Base-by-base conservation (phyloP, 2,888 invertebrate species). In the Caenorhabditis afra region DNA sequence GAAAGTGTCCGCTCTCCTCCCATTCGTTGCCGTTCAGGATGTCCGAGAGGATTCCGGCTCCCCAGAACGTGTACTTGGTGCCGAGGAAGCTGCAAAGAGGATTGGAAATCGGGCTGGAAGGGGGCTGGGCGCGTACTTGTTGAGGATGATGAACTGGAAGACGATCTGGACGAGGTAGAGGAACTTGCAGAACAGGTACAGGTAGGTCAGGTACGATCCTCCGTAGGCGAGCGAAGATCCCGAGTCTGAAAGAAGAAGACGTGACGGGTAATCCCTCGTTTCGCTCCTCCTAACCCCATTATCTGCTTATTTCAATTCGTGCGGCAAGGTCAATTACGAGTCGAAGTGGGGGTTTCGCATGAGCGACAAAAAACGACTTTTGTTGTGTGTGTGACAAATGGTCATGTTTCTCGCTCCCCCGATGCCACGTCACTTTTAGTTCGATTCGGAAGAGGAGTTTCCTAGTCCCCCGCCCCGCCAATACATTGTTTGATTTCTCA, bases 111-210 rank as follows among this genome's bases (percentile, higher is more conserved):
- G 39, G 35, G 11, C 20, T 18, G 23, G 29, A 39, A 0, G 7
- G 53, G 1, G 0, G 52, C 18, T 16, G 35, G 20, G 20, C 5
- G 20, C 67, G 49, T 49, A 85, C 86, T 81, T 81, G 75, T 91
- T 91, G 64, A 91, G 83, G 57, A 91, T 87, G 75, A 91, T 68
- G 79, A 91, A 90, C 67, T 91, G 91, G 57, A 83, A 45, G 59
- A 89, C 61, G 22, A 90, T 89, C 49, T 90, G 89, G 18, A 86
- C 55, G n/a, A 91, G 74, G 79, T 89, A 89, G 29, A 90, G 79
- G 7, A 85, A 68, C 71, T 91, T 91, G 81, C 86, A 84, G 59
- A 87, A 45, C n/a, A 90, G 66, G 79, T 91, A 91, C 39, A 91
- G 78, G 8, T 71, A 66, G 10, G 86, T 86, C 18, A 91, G 82